phyloP scores from a whole-genome alignment of 2,113 vertebrate genomes.

The Stigmatopora argus region DNA sequence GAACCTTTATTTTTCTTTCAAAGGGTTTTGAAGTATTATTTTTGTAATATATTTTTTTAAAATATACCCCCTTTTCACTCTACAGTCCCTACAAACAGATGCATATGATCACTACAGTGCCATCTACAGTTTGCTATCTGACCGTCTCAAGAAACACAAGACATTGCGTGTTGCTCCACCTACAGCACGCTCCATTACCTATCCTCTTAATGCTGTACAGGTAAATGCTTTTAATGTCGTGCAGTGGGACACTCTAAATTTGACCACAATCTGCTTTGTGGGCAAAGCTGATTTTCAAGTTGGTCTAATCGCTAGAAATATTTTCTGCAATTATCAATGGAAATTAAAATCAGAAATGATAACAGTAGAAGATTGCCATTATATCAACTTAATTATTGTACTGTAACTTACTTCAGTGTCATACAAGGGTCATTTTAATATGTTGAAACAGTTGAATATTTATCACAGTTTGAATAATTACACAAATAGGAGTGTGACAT shows the following conservation, averaged over 20 bases:
- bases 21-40: background rate
- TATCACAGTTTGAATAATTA: no score
- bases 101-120: constrained; percentile 98
- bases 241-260: background rate
- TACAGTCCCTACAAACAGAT: constrained; percentile 85
- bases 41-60: background rate
- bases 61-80: background rate
- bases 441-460: no score
- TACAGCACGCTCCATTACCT: constrained; percentile 75
- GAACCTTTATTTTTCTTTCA: background rate
- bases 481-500: no score
- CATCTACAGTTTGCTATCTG: constrained; percentile 95
- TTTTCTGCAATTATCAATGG: background rate
- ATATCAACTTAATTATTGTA: no score
- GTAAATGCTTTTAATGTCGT: constrained; percentile 51
- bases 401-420: no score
- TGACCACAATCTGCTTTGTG: background rate
- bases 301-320: background rate
- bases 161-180: constrained; percentile 80
- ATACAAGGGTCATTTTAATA: no score
- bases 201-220: constrained; percentile 81
- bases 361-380: background rate
- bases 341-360: background rate
- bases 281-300: background rate
- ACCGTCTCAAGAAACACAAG: constrained; percentile 94